Conservation (phyloP, 2,888 invertebrate genomes). For the Auanema freiburgensis region DNA sequence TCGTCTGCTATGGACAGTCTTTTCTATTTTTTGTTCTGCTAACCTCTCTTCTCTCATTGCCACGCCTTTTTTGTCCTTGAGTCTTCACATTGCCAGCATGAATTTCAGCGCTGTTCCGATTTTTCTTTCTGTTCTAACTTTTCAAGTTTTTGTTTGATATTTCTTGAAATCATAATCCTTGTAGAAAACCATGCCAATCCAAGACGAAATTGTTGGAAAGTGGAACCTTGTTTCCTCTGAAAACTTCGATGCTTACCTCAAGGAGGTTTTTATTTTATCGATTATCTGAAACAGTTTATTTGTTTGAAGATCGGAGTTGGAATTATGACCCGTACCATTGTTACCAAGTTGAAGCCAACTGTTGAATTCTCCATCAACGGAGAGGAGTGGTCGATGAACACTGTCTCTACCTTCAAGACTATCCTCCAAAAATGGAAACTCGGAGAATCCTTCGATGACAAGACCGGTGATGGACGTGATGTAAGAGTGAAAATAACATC, state of each 20-base stretch:
- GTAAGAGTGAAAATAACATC: constrained; percentile 27
- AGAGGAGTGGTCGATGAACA: constrained; percentile 57
- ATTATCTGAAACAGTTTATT: neutral
- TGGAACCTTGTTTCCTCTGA: constrained; percentile 60
- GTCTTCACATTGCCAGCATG: neutral
- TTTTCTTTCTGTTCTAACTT: neutral
- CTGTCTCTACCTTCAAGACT: constrained; percentile 62
- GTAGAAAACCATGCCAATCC: constrained; percentile 29
- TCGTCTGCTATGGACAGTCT: neutral
- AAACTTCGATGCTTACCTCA: constrained; percentile 61
- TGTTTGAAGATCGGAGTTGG: constrained; percentile 47
- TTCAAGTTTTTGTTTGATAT: neutral
- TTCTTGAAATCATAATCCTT: neutral
- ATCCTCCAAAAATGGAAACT: constrained; percentile 53
- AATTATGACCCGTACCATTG: constrained; percentile 56
- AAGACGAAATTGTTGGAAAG: constrained; percentile 53
- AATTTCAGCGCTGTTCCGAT: neutral
- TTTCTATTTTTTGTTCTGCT: neutral
- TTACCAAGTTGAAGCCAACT: constrained; percentile 54
- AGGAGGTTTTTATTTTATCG: constrained; percentile 32
- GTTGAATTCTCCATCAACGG: constrained; percentile 52
- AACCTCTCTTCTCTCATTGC: neutral
- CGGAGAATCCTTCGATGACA: constrained; percentile 51
- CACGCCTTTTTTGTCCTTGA: neutral
- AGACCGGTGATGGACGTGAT: constrained; percentile 61